phyloP scores from a whole-genome alignment of 2,888 invertebrate species.

The Erebia aethiops region DNA sequence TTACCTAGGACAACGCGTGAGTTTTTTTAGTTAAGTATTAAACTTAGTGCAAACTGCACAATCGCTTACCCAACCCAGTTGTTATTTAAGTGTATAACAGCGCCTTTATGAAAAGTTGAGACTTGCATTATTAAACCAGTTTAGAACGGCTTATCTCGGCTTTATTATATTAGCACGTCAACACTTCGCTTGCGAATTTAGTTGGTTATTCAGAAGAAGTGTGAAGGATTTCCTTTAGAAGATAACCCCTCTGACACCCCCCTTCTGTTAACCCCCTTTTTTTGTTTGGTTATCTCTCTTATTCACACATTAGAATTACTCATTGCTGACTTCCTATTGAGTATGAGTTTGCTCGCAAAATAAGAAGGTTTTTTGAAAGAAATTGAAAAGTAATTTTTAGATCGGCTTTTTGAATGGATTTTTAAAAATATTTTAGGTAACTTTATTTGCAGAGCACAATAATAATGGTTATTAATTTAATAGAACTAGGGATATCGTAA shows the following conservation, averaged over 20 bases:
- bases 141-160: constrained; percentile 75
- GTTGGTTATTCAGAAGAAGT: constrained; percentile 62
- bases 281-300: too few relatives aligned
- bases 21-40: too few relatives aligned
- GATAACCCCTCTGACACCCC: too few relatives aligned
- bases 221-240: constrained; percentile 35
- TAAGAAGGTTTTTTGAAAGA: too few relatives aligned
- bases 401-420: too few relatives aligned
- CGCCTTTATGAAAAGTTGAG: constrained; percentile 68
- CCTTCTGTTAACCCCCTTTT: not conserved
- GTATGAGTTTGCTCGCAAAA: too few relatives aligned
- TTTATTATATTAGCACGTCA: constrained; percentile 79
- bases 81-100: constrained; percentile 46
- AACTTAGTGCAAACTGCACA: constrained; percentile 39
- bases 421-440: too few relatives aligned
- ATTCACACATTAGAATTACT: too few relatives aligned
- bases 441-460: too few relatives aligned
- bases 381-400: too few relatives aligned
- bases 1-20: too few relatives aligned
- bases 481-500: not conserved
- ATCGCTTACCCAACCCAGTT: constrained; percentile 61
- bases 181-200: constrained; percentile 59
- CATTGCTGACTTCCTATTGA: too few relatives aligned
- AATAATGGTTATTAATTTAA: not conserved
- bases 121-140: constrained; percentile 75